These are phyloP conservation scores for Nomada goodeniana DNA, from an alignment of 2,888 invertebrate genomes.

Conservation along the genomic window DNA sequence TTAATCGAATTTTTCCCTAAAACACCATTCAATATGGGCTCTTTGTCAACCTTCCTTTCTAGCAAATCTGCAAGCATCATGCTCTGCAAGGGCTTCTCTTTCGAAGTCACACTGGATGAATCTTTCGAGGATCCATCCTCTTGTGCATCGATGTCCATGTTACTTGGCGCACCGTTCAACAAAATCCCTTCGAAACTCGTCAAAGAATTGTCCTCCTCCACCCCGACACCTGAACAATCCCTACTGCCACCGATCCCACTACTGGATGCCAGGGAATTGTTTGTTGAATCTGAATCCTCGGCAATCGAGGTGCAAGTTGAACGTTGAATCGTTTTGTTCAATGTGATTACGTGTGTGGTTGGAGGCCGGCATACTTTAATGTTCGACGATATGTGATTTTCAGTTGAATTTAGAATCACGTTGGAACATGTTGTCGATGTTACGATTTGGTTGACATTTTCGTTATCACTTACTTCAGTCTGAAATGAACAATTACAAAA, in stretches of 20 bases:
- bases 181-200: conserved; percentile 88
- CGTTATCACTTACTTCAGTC: conserved; percentile 81
- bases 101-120: conserved; percentile 79
- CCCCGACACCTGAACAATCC: conserved; percentile 84
- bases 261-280: conserved; percentile 87
- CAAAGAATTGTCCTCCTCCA: conserved; percentile 87
- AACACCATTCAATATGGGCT: conserved; percentile 87
- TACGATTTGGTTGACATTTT: conserved; percentile 76
- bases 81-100: conserved; percentile 87
- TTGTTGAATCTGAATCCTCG: conserved; percentile 85
- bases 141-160: conserved; percentile 85
- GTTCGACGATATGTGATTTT: conserved; percentile 79
- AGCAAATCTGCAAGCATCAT: conserved; percentile 92
- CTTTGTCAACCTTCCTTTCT: conserved; percentile 90
- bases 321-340: conserved; percentile 75
- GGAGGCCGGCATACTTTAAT: conserved; percentile 83
- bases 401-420: conserved; percentile 73
- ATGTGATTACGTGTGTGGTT: conserved; percentile 82
- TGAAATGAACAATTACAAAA: conserved; percentile 51
- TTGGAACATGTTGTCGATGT: conserved; percentile 66
- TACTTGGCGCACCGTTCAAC: conserved; percentile 86
- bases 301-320: conserved; percentile 79
- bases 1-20: conserved; percentile 86
- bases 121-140: conserved; percentile 86
- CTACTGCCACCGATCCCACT: conserved; percentile 85